phyloP scores from a whole-genome alignment of 2,888 invertebrate genomes.

The Plagiodera versicolora region DNA sequence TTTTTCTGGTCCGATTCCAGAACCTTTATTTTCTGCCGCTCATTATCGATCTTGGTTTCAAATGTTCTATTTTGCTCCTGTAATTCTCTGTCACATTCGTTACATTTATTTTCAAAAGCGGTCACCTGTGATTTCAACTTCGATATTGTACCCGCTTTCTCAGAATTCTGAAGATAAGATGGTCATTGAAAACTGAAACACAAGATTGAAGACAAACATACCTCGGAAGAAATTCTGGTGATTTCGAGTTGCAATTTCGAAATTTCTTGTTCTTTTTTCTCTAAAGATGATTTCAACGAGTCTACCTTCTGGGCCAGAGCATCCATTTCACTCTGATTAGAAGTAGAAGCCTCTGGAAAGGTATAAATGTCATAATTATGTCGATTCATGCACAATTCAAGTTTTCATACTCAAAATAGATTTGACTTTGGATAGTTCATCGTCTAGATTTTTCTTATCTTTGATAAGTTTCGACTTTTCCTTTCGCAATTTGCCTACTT shows the following conservation, averaged over 20 bases:
- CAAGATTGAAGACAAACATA: constrained; percentile 41
- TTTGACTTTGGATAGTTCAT: constrained; percentile 46
- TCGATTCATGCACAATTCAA: not conserved
- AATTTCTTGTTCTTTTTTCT: constrained; percentile 65
- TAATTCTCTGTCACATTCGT: constrained; percentile 62
- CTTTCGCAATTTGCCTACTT: constrained; percentile 57
- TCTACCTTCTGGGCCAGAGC: constrained; percentile 66
- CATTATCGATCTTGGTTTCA: constrained; percentile 59
- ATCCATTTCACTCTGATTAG: constrained; percentile 60
- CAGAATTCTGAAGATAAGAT: not conserved
- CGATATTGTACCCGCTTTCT: constrained; percentile 44
- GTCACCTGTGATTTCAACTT: constrained; percentile 54
- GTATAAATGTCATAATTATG: constrained; percentile 12
- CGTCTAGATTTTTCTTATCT: constrained; percentile 61
- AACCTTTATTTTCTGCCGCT: constrained; percentile 44
- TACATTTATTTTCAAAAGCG: constrained; percentile 68
- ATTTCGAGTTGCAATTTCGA: constrained; percentile 65
- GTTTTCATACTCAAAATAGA: constrained; percentile 41
- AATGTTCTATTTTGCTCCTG: constrained; percentile 63
- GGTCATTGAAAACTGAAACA: not conserved
- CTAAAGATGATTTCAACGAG: constrained; percentile 65
- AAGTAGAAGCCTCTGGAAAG: constrained; percentile 59
- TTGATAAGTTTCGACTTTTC: constrained; percentile 55
- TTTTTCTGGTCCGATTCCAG: constrained; percentile 56
- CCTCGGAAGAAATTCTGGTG: constrained; percentile 62